These are phyloP conservation scores for Vanessa tameamea DNA, from an alignment of 1,140 invertebrate genomes.

Conservation along the genomic window DNA sequence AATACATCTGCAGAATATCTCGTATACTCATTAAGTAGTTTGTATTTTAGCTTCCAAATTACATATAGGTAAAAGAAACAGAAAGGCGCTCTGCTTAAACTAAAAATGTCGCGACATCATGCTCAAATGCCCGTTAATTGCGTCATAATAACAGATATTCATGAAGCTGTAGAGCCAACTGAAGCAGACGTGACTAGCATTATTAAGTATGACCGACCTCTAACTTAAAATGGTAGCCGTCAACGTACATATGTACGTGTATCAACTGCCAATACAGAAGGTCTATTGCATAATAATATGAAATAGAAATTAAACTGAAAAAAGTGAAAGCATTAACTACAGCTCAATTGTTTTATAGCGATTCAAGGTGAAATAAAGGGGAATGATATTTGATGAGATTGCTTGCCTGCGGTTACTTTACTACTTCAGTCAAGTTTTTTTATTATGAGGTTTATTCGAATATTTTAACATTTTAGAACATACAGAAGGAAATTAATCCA, in stretches of 20 bases:
- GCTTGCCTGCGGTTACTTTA: not conserved
- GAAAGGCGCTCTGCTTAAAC: not conserved
- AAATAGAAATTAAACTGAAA: not conserved
- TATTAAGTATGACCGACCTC: constrained; percentile 29
- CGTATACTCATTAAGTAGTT: no score
- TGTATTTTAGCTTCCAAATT: no score
- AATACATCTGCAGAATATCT: no score
- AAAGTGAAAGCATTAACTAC: not conserved
- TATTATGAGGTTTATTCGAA: no score
- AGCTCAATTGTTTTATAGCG: not conserved
- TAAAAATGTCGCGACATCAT: constrained; percentile 22
- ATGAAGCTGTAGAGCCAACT: constrained; percentile 38
- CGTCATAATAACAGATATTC: constrained; percentile 39
- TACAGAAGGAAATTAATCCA: no score
- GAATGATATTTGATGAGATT: not conserved
- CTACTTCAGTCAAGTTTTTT: no score
- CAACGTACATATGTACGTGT: constrained; percentile 39
- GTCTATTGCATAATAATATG: not conserved
- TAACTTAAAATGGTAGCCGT: constrained; percentile 31
- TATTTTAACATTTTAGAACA: no score
- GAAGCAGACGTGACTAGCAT: constrained; percentile 36
- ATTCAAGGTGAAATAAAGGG: not conserved
- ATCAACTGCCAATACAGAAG: constrained; percentile 33
- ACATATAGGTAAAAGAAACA: not conserved
- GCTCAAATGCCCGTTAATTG: constrained; percentile 38